Evolutionary conservation across 2,113 vertebrate species (phyloP).

Genomic region (Taxidea taxus): DNA sequence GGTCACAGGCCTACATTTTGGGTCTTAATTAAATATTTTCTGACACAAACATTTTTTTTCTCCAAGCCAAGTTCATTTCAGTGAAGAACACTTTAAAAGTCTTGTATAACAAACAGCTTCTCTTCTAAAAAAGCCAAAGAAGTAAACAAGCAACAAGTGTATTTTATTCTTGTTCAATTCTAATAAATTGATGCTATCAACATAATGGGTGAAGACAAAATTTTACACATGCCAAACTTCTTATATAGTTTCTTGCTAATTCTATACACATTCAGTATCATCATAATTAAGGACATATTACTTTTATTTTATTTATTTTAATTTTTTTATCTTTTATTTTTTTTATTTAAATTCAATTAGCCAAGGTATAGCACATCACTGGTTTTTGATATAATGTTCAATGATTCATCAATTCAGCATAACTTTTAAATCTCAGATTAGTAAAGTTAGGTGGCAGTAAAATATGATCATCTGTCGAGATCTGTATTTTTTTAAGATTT

Average conservation of each 20-base stretch:
- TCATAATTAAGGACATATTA: not conserved
- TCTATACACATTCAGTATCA: not conserved
- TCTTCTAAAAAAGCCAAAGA: not conserved
- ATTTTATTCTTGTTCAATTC: not conserved
- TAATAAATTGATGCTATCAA: not conserved
- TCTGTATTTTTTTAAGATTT: not conserved
- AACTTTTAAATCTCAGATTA: not conserved
- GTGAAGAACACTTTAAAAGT: not conserved
- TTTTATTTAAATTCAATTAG: not conserved
- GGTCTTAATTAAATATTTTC: conserved; percentile 40
- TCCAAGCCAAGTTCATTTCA: not conserved
- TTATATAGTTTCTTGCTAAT: not conserved
- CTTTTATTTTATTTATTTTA: not conserved
- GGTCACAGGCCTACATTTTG: not conserved
- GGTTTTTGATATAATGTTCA: not conserved
- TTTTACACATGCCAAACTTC: not conserved
- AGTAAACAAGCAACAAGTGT: not conserved
- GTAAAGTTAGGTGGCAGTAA: not conserved
- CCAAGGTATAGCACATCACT: not conserved
- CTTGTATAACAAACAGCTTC: not conserved
- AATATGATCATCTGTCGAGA: not conserved
- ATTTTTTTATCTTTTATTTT: not conserved
- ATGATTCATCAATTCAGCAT: not conserved
- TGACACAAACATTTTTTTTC: not conserved
- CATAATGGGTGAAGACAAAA: not conserved